phyloP scores from a whole-genome alignment of 2,797 vertebrate genomes.

The Gila robusta region DNA sequence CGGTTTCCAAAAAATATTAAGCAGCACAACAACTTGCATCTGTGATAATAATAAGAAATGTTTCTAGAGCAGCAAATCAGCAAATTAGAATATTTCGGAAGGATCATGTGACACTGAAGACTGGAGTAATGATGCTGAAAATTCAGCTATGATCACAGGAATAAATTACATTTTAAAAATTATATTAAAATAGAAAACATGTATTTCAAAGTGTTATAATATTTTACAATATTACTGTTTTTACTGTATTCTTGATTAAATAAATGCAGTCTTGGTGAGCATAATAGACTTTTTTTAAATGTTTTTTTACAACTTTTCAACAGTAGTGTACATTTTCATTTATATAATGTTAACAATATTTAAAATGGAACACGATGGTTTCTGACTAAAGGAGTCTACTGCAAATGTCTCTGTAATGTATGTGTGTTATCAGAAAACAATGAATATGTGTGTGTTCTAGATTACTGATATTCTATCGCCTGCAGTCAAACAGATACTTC shows the following conservation, averaged over 20 bases:
- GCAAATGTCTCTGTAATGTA: neutral
- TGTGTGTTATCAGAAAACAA: neutral
- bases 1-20: neutral
- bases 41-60: neutral
- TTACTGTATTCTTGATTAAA: neutral
- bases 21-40: neutral
- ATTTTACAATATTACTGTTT: neutral
- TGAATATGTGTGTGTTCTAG: neutral
- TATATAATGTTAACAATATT: neutral
- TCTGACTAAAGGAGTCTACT: neutral
- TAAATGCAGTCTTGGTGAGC: neutral
- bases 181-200: neutral
- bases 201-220: neutral
- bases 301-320: neutral
- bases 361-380: neutral
- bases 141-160: neutral
- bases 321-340: neutral
- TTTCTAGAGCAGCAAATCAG: neutral
- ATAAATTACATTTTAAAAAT: too few species aligned
- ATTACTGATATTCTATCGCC: neutral
- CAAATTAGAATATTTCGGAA: neutral
- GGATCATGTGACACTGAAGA: neutral
- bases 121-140: neutral
- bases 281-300: neutral
- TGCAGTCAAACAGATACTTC: conserved; percentile 6